Base-by-base conservation (phyloP, 2,888 invertebrate genomes). In the Sinelater perroti region DNA sequence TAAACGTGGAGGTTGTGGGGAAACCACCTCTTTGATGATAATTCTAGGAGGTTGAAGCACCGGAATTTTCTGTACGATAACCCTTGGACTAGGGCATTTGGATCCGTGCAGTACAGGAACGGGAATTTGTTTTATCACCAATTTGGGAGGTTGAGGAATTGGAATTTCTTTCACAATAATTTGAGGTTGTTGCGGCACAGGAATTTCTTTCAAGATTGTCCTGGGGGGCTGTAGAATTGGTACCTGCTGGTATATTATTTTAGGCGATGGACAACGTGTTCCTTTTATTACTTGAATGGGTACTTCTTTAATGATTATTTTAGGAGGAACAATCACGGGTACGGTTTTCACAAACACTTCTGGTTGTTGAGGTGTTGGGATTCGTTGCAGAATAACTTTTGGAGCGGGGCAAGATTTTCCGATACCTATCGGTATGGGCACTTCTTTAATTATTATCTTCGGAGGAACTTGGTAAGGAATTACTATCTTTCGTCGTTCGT, bases 271-370 rank as follows among this genome's bases (percentile, higher is more conserved):
- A 21, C 40, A 51, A n/a, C 20, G 16, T 2, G 14, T 16, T 2
- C 26, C 46, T n/a, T 18, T n/a, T 3, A 17, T n/a, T n/a, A 28
- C 14, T 10, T 21, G 46, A 11, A 54, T 17, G 11, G 36, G 35
- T 18, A 54, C 24, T 36, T 45, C 24, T 13, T 42, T 40, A 14
- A 46, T 24, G 7, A 54, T 36, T 13, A 30, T 17, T 26, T 30
- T 54, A 16, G 46, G 35, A 5, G 54, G 54, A 13, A 24, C n/a
- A n/a, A n/a, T n/a, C 5, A 53, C 40, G 4, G 42, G 28, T 10
- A 53, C 35, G 2, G 17, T 46, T 47, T 53, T 52, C 7, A 57
- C 28, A 21, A 57, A 13, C n/a, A 57, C 30, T 10, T 46, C 53
- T 3, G 56, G 45, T 8, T 44, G 45, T 35, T 8, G 10, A 1